Conservation (phyloP, 2,888 invertebrate genomes). For the Nipponacmea schrenckii region DNA sequence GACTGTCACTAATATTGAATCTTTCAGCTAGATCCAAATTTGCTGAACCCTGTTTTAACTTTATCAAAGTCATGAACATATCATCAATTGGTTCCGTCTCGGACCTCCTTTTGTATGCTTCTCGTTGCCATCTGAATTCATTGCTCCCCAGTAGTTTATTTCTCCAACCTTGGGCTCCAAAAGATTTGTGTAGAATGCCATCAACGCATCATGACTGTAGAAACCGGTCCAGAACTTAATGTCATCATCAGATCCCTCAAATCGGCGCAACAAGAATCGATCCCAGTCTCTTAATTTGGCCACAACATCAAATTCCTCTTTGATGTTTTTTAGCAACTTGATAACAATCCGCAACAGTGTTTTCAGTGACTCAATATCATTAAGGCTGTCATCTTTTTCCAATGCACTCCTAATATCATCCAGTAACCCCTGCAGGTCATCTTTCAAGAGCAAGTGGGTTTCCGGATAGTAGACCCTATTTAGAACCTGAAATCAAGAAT, state of each 20-base stretch:
- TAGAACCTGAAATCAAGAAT: not conserved
- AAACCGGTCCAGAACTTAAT: not conserved
- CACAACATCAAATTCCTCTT: not conserved
- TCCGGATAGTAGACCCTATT: not conserved
- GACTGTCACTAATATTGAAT: conserved; percentile 11
- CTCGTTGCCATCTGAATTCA: not conserved
- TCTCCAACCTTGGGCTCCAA: not conserved
- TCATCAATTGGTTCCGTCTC: not conserved
- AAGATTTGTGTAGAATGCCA: not conserved
- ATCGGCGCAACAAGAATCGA: not conserved
- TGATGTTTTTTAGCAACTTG: not conserved
- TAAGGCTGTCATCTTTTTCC: not conserved
- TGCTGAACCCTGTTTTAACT: conserved; percentile 5
- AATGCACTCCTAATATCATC: not conserved
- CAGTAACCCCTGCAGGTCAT: not conserved
- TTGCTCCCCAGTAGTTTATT: not conserved
- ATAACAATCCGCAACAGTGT: not conserved
- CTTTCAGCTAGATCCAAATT: conserved; percentile 13
- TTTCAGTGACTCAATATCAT: not conserved
- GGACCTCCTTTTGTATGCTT: not conserved
- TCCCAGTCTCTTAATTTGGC: not conserved
- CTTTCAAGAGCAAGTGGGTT: not conserved
- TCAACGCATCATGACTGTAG: not conserved
- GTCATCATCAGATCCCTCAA: not conserved
- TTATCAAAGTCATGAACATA: not conserved